These are phyloP conservation scores for Brachionus paranguensis DNA, from an alignment of 1,140 invertebrate genomes.

Conservation along the genomic window DNA sequence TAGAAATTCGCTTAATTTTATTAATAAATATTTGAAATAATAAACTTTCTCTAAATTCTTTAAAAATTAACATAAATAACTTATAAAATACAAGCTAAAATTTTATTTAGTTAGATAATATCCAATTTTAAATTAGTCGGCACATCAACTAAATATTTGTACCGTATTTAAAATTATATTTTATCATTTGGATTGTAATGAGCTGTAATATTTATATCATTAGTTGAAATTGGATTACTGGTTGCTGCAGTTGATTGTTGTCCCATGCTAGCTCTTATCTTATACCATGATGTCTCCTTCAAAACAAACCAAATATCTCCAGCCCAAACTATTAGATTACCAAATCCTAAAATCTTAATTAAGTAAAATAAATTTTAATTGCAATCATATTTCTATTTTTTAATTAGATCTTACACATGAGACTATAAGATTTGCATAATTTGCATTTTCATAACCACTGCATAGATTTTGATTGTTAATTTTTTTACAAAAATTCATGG, in stretches of 20 bases:
- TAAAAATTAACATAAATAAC: no score
- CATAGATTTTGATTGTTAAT: not conserved
- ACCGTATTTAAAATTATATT: not conserved
- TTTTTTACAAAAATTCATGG: not conserved
- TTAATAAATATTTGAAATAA: no score
- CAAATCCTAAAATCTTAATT: slow-evolving; percentile 34
- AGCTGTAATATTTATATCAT: not conserved
- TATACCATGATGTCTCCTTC: slow-evolving; percentile 31
- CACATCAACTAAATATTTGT: no score
- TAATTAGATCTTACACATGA: not conserved
- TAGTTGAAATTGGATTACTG: not conserved
- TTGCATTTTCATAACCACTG: not conserved
- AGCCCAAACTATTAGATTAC: slow-evolving; percentile 25
- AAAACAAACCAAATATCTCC: slow-evolving; percentile 24
- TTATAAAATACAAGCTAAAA: no score
- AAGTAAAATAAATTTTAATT: not conserved
- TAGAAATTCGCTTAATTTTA: no score
- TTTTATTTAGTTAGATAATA: no score
- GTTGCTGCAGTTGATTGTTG: not conserved
- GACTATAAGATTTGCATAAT: slow-evolving; percentile 25
- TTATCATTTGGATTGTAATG: slow-evolving; percentile 21
- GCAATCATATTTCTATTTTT: not conserved
- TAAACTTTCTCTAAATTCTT: no score
- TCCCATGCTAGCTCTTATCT: not conserved
- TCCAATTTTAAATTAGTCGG: no score